Evolutionary conservation across 2,888 invertebrate genomes (phyloP).

Genomic region (Drosophila algonquin): DNA sequence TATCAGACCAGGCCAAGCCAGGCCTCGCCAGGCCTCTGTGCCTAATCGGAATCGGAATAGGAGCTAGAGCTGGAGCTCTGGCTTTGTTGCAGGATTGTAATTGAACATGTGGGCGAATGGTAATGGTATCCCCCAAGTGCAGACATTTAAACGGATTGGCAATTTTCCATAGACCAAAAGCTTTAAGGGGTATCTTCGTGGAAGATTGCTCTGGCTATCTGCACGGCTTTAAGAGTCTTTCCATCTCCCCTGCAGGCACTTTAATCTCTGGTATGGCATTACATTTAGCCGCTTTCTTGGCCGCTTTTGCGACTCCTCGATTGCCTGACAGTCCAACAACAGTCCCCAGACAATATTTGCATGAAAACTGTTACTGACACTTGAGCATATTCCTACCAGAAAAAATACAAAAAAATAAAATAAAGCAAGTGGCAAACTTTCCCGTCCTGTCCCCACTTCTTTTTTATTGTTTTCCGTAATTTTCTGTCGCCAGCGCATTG

Average conservation of each 20-base stretch:
- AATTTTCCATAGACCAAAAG: slow-evolving; percentile 2
- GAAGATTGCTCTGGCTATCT: no score
- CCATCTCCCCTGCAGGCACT: not conserved
- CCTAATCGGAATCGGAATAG: slow-evolving; percentile 44
- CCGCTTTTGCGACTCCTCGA: slow-evolving; percentile 6
- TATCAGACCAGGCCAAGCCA: slow-evolving; percentile 15
- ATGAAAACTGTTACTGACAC: slow-evolving; percentile 74
- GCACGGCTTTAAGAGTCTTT: no score
- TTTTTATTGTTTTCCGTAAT: slow-evolving; percentile 60
- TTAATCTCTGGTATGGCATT: slow-evolving; percentile 19
- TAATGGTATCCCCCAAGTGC: slow-evolving; percentile 2
- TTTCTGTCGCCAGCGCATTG: slow-evolving; percentile 52
- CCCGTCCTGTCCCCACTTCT: slow-evolving; percentile 40
- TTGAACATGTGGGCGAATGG: slow-evolving; percentile 36
- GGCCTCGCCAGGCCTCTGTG: slow-evolving; percentile 24
- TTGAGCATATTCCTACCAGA: slow-evolving; percentile 73
- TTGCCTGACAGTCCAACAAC: slow-evolving; percentile 35
- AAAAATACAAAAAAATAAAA: slow-evolving; percentile 8
- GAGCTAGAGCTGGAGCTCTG: not conserved
- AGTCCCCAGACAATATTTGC: slow-evolving; percentile 73
- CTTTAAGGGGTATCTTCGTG: not conserved
- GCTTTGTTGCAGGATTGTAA: slow-evolving; percentile 48
- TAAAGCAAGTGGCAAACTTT: slow-evolving; percentile 22
- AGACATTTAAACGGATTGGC: slow-evolving; percentile 16
- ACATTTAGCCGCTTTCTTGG: slow-evolving; percentile 16